These are phyloP conservation scores for Harpalus rufipes DNA, from an alignment of 2,888 invertebrate genomes.

Conservation along the genomic window DNA sequence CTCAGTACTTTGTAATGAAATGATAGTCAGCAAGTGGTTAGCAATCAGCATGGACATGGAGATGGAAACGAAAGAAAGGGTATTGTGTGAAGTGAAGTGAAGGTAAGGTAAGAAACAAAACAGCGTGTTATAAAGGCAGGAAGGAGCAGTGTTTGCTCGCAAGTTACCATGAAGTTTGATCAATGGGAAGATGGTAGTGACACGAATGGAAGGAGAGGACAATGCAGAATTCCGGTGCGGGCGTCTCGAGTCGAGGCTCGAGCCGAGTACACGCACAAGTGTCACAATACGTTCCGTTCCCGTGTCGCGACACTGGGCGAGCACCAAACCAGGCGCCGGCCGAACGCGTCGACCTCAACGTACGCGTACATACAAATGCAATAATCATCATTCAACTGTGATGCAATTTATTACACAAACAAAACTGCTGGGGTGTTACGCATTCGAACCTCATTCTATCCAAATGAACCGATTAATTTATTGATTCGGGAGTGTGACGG, in stretches of 20 bases:
- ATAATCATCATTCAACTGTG: conserved; percentile 66
- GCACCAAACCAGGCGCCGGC: conserved; percentile 27
- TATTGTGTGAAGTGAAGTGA: not conserved
- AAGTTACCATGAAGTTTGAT: conserved; percentile 71
- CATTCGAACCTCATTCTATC: conserved; percentile 65
- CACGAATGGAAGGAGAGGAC: conserved; percentile 67
- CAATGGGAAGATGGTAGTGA: conserved; percentile 71
- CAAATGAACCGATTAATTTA: conserved; percentile 67
- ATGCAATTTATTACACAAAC: conserved; percentile 66
- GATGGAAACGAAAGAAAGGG: not conserved
- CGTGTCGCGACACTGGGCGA: conserved; percentile 41
- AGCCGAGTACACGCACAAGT: conserved; percentile 22
- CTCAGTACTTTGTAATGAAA: conserved; percentile 10
- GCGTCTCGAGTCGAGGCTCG: conserved; percentile 7
- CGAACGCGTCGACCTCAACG: not conserved
- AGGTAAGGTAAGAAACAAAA: not conserved
- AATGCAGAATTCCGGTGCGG: conserved; percentile 45
- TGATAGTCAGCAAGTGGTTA: not conserved
- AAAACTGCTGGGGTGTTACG: conserved; percentile 66
- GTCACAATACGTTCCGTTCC: conserved; percentile 50
- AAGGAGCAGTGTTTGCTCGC: conserved; percentile 45
- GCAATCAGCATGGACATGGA: not conserved
- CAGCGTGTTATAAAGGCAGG: conserved; percentile 5
- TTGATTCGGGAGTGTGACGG: conserved; percentile 62
- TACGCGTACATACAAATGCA: conserved; percentile 65